Evolutionary conservation across 2,113 vertebrate species (phyloP), one percentile per base, ranked within the genome.

Genomic region (Actinemys pallida): DNA sequence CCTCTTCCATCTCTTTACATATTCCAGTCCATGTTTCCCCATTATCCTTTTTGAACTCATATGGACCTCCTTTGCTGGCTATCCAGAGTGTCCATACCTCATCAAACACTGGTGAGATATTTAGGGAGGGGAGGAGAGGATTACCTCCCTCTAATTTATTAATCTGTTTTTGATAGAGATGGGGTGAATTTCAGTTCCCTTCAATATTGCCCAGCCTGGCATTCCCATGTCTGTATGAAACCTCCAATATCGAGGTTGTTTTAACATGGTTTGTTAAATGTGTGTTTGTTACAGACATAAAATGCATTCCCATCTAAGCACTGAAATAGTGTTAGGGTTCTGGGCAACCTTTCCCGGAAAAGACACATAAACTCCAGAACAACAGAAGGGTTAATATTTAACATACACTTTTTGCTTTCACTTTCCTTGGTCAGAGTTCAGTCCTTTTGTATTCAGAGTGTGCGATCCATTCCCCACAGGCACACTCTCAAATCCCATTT

Each of bases 341-440:
- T 39, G 17, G 65, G 65, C 8, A 0, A n/a, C 35, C 8, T 72
- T 72, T 20, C 59, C 65, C 20, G 17, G 8, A 69, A 72, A 72
- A 39, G 8, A 5, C 17, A 72, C 8, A 17, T 19, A n/a, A 8
- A n/a, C 17, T 17, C 1, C 31, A n/a, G 9, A 72, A 39, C 1
- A 39, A 72, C 7, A 39, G 35, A 3, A 72, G 65, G 2, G 59
- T 72, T 72, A 72, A 72, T 39, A 39, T 39, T 72, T 72, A 72
- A 72, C n/a, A 10, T 39, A 20, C 8, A 3, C 31, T n/a, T 35
- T 13, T 35, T 72, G n/a, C 35, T 72, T 72, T 72, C 65, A 72
- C 65, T 72, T 72, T 72, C n/a, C 65, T 72, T 72, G 65, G 4
- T 72, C n/a, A 39, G 8, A 39, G 65, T 72, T 72, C 65, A 72